Conservation (phyloP, 2,888 invertebrate genomes). For the Netelia virgata region DNA sequence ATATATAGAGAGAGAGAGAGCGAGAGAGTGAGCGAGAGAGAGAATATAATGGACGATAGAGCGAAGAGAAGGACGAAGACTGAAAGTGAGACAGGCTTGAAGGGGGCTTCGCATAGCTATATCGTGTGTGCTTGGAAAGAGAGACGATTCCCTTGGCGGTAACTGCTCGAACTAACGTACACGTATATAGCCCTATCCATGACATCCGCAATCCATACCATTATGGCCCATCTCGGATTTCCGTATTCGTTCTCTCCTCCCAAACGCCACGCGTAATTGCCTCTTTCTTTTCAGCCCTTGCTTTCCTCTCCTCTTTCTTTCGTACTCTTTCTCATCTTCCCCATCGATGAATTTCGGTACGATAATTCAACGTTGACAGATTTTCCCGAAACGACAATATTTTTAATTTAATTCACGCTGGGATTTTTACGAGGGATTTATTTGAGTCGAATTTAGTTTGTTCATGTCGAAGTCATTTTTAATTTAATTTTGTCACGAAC, state of each 20-base stretch:
- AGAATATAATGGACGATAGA: constrained; percentile 47
- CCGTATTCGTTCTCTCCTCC: constrained; percentile 54
- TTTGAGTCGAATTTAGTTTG: not conserved
- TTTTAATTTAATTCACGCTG: not conserved
- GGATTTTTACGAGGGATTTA: constrained; percentile 12
- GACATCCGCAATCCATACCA: constrained; percentile 64
- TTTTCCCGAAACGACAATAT: too few relatives aligned
- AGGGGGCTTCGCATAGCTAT: constrained; percentile 54
- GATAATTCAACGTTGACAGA: not conserved
- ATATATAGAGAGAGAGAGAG: constrained; percentile 7
- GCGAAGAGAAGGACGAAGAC: constrained; percentile 14
- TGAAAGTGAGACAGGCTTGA: constrained; percentile 59
- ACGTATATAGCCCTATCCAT: constrained; percentile 27
- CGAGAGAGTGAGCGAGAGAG: constrained; percentile 11
- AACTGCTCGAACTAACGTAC: constrained; percentile 55
- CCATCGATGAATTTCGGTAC: not conserved
- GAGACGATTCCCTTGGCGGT: constrained; percentile 52
- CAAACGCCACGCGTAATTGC: constrained; percentile 52
- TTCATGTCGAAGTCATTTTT: not conserved
- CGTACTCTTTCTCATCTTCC: not conserved
- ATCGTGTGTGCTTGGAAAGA: constrained; percentile 48
- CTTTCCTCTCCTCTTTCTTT: not conserved
- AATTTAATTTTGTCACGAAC: too few relatives aligned
- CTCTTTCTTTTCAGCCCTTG: constrained; percentile 55
- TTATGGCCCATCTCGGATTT: constrained; percentile 66